Evolutionary conservation across 2,888 invertebrate genomes (phyloP), one percentile per base, ranked within the genome.

Genomic region (Idaea dimidiata): DNA sequence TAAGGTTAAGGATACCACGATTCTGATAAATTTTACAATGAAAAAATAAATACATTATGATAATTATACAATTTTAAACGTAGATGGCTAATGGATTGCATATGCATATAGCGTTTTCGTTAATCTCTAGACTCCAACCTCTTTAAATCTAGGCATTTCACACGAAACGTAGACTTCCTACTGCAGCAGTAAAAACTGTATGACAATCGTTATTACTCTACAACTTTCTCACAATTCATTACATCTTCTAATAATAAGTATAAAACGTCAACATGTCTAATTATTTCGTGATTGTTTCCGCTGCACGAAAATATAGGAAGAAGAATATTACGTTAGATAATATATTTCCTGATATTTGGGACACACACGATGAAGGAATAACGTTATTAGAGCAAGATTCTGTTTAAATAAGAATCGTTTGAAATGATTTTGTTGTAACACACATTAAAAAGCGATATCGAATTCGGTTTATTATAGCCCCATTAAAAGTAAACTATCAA

Each of bases 141-240:
- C 43, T 7, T 43, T 10, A 66, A 59, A 63, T 54, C 17, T 56
- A 58, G 24, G 57, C 17, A 62, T 54, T 66, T 68, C 64, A 63
- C 64, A 68, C 62, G 62, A 64, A 17, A 57, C 53, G 16, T 17
- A 62, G 55, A 66, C 62, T 64, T 63, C 60, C 64, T 63, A 33
- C 24, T 43, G 54, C 24, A 62, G 57, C 58, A 63, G 8, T n/a
- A 24, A 60, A 59, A 54, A 10, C 43, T 14, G 10, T 10, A 43
- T 43, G 58, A 65, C 57, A 63, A 64, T 58, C 58, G 59, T 58
- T 58, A 61, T 59, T 54, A 59, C 61, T 66, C 63, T 57, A 64
- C 59, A 76, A 77, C 73, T 81, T 80, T 87, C 83, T 78, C 83
- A 87, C 85, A 82, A 81, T 81, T 80, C 77, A 83, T 84, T 82